Percentiles rank a stretch among this genome's conserved stretches.
These are phyloP conservation scores for Esox lucius DNA, from an alignment of 2,797 vertebrate genomes.

Conservation along the genomic window DNA sequence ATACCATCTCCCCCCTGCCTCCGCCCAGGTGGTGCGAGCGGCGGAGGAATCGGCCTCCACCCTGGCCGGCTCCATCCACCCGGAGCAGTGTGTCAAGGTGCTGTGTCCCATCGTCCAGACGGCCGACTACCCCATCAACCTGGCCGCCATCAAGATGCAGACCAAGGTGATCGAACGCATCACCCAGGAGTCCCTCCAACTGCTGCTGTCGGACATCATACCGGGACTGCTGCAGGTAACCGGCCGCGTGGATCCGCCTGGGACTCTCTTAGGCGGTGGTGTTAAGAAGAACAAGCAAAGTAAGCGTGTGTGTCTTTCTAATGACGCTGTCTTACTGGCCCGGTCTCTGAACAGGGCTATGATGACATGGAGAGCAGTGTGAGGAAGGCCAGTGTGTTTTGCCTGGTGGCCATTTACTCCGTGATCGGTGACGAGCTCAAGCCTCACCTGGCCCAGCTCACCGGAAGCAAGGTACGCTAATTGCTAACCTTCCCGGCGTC, in stretches of 20 bases:
- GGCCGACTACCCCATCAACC: slow-evolving; percentile 91
- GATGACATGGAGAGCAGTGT: slow-evolving; percentile 95
- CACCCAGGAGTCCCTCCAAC: slow-evolving; percentile 81
- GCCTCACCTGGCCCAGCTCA: slow-evolving; percentile 91
- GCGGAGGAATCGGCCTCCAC: slow-evolving; percentile 89
- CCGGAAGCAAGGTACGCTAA: slow-evolving; percentile 91
- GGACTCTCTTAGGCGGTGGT: too few species aligned
- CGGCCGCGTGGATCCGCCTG: too few species aligned
- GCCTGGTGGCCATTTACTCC: slow-evolving; percentile 90
- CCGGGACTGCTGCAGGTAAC: slow-evolving; percentile 91
- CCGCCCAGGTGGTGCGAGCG: slow-evolving; percentile 83
- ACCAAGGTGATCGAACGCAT: slow-evolving; percentile 89
- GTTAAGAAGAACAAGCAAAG: background rate
- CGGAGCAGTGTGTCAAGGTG: slow-evolving; percentile 93
- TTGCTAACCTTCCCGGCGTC: too few species aligned
- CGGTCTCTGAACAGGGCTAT: slow-evolving; percentile 79
- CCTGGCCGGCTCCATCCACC: slow-evolving; percentile 85
- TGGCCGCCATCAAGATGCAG: slow-evolving; percentile 96
- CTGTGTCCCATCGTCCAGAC: slow-evolving; percentile 94
- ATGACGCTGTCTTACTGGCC: background rate
- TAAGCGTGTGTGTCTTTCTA: slow-evolving; percentile 4
- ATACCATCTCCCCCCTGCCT: background rate
- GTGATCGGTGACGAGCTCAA: slow-evolving; percentile 93
- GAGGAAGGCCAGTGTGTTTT: slow-evolving; percentile 94
- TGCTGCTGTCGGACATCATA: slow-evolving; percentile 88